Evolutionary conservation across 35 echinoderm and acorn worm genomes (phyloP).

Genomic region (Stichopus chloronotus): DNA sequence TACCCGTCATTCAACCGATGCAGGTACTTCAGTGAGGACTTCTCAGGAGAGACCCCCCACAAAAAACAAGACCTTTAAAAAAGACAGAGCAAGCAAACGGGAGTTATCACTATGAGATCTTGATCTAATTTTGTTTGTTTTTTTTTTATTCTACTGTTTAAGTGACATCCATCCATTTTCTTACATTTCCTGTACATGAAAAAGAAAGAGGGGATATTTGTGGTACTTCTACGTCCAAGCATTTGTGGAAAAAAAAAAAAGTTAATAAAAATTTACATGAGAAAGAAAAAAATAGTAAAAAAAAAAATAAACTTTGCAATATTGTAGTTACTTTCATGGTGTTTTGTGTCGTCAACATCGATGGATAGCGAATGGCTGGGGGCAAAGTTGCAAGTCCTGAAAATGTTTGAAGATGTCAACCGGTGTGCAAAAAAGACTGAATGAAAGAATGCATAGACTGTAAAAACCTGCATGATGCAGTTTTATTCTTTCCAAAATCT

Average conservation of each 20-base stretch:
- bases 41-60: neutral
- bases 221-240: neutral
- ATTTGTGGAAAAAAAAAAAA: slow-evolving; percentile 12
- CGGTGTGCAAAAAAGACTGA: neutral
- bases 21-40: slow-evolving; percentile 39
- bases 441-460: neutral
- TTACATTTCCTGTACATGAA: slow-evolving; percentile 52
- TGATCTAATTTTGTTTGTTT: neutral
- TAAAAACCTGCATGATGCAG: neutral
- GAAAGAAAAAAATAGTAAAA: slow-evolving; percentile 12
- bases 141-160: slow-evolving; percentile 41
- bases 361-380: slow-evolving; percentile 34
- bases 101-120: neutral
- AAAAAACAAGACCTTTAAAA: neutral
- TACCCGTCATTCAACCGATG: slow-evolving; percentile 45
- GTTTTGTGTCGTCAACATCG: slow-evolving; percentile 34
- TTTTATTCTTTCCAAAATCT: too few species aligned
- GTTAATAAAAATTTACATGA: slow-evolving; percentile 10
- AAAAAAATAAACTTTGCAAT: slow-evolving; percentile 48
- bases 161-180: slow-evolving; percentile 61
- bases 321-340: slow-evolving; percentile 57
- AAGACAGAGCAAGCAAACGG: neutral
- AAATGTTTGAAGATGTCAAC: neutral
- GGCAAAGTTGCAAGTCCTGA: neutral
- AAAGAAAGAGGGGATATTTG: neutral